Conservation (phyloP, 2,888 invertebrate genomes). For the Eustalomyia histrio region DNA sequence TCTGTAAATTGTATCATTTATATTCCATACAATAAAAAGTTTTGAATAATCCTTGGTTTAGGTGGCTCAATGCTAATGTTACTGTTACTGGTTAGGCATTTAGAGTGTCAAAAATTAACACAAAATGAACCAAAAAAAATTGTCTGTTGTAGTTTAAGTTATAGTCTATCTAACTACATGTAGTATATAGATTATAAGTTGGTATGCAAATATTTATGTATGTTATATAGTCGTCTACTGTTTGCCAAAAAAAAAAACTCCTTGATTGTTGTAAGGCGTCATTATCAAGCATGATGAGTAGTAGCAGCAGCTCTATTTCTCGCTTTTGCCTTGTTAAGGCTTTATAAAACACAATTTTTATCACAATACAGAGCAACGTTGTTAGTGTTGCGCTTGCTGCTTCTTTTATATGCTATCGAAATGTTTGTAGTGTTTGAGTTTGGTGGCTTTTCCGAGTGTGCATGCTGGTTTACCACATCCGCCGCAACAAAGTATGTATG, state of each 20-base stretch:
- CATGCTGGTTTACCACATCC: conserved; percentile 53
- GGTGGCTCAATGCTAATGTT: not conserved
- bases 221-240: too few relatives aligned
- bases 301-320: not conserved
- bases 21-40: too few relatives aligned
- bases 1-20: too few relatives aligned
- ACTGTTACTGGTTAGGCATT: not conserved
- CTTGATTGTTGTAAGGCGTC: conserved; percentile 28
- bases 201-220: too few relatives aligned
- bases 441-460: conserved; percentile 22
- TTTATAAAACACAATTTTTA: not conserved
- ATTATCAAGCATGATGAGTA: conserved; percentile 25
- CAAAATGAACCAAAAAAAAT: conserved; percentile 2
- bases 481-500: conserved; percentile 57
- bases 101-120: conserved; percentile 5
- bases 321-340: not conserved
- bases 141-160: not conserved
- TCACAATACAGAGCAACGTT: not conserved
- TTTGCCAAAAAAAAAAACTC: conserved; percentile 25
- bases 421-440: not conserved
- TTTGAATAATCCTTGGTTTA: too few relatives aligned
- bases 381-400: not conserved
- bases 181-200: too few relatives aligned
- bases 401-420: not conserved
- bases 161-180: not conserved